Evolutionary conservation across 2,888 invertebrate species (phyloP).

Genomic region (Syrista parreyssii): DNA sequence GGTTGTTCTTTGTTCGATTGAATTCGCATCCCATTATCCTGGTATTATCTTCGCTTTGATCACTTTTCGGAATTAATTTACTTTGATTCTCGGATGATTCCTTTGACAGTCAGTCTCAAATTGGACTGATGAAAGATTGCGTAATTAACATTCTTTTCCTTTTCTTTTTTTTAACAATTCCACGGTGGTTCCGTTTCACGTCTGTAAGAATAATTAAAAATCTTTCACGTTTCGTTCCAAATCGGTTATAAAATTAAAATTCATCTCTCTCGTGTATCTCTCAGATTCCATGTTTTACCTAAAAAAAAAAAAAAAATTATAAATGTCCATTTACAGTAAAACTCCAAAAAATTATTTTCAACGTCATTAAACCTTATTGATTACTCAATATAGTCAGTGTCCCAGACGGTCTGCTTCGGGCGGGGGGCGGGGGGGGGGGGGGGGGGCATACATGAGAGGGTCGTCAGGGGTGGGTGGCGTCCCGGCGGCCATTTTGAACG

Average conservation of each 20-base stretch:
- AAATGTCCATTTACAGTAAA: background rate
- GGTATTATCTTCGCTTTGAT: background rate
- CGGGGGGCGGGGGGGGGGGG: conserved; percentile 35
- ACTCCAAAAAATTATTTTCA: background rate
- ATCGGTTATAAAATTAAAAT: too few species aligned
- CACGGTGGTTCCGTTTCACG: background rate
- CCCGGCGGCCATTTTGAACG: conserved; percentile 67
- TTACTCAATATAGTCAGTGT: background rate
- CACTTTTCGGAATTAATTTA: background rate
- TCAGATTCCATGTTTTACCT: background rate
- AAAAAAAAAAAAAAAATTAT: background rate
- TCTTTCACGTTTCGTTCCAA: background rate
- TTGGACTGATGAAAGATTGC: background rate
- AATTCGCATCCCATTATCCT: background rate
- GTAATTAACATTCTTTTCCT: background rate
- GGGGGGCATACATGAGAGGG: conserved; percentile 32
- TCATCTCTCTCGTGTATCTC: background rate
- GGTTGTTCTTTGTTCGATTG: background rate
- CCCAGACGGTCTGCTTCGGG: background rate
- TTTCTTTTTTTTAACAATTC: background rate
- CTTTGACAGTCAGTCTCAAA: background rate
- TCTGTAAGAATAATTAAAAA: background rate
- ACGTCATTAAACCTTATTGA: background rate
- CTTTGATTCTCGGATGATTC: background rate
- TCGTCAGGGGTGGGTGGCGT: conserved; percentile 59